Conservation (phyloP, 2,113 vertebrate genomes). For the Caretta caretta region DNA sequence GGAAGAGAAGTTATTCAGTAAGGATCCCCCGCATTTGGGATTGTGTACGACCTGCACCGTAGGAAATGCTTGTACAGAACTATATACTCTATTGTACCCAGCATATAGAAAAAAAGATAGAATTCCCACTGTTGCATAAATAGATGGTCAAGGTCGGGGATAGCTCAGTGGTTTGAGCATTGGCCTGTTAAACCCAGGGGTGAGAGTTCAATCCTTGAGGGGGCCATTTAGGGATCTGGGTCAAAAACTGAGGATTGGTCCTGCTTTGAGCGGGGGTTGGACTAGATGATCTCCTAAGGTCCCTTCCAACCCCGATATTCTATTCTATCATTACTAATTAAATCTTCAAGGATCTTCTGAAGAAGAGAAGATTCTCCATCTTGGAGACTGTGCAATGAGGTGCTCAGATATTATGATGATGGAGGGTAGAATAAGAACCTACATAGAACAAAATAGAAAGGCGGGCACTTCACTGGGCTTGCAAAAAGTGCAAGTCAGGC, state of each 20-base stretch:
- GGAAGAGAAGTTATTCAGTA: conserved; percentile 56
- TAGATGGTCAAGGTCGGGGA: background rate
- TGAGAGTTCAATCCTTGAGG: no score
- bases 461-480: background rate
- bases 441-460: background rate
- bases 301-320: no score
- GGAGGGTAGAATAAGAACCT: background rate
- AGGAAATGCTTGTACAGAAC: background rate
- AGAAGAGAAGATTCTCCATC: background rate
- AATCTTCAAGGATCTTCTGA: background rate
- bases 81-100: background rate
- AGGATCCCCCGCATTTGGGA: conserved; percentile 3
- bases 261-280: no score
- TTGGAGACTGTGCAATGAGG: background rate
- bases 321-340: background rate
- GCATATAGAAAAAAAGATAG: background rate
- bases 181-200: no score
- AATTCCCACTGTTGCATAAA: background rate
- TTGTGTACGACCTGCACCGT: background rate
- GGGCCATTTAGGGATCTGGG: no score
- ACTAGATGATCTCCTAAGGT: no score
- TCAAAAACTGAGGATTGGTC: no score
- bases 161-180: no score
- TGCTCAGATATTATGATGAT: background rate
- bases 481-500: background rate